Percentiles rank a stretch among this genome's conserved stretches.
phyloP scores from a whole-genome alignment of 2,888 invertebrate genomes.

The Siphlonurus alternatus region DNA sequence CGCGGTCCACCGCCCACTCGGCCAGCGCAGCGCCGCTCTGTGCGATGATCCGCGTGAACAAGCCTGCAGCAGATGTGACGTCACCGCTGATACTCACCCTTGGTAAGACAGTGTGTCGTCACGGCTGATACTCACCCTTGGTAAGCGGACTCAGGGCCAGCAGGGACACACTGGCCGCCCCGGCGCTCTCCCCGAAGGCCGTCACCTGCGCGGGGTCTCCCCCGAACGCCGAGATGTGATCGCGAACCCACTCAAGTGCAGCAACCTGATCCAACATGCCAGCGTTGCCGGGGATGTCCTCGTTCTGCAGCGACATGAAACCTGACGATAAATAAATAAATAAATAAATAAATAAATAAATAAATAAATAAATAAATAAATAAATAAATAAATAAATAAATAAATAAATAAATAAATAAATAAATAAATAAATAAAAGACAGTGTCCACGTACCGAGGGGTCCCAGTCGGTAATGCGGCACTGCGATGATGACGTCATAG shows the following conservation, averaged over 20 bases:
- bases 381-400: constrained; percentile 16
- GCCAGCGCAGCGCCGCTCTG: constrained; percentile 35
- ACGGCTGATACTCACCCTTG: neutral
- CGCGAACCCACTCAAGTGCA: constrained; percentile 34
- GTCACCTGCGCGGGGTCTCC: constrained; percentile 33
- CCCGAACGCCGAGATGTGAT: constrained; percentile 31
- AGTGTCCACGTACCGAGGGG: constrained; percentile 9
- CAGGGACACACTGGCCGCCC: constrained; percentile 29
- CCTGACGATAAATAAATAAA: constrained; percentile 24
- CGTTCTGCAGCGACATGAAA: constrained; percentile 31
- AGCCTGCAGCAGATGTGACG: constrained; percentile 22
- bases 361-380: constrained; percentile 21
- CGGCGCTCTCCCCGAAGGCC: constrained; percentile 36
- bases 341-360: neutral
- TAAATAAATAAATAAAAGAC: too few species aligned
- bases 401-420: constrained; percentile 9
- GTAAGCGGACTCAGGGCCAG: constrained; percentile 27
- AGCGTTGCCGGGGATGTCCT: constrained; percentile 34
- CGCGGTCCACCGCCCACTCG: constrained; percentile 29
- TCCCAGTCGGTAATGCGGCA: constrained; percentile 7
- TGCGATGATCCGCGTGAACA: constrained; percentile 32
- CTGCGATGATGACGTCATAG: constrained; percentile 7
- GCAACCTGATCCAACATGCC: constrained; percentile 32
- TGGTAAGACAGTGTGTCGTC: too few species aligned
- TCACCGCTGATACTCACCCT: constrained; percentile 1